phyloP scores from a whole-genome alignment of 2,113 vertebrate species.

The Elanus axillaris region DNA sequence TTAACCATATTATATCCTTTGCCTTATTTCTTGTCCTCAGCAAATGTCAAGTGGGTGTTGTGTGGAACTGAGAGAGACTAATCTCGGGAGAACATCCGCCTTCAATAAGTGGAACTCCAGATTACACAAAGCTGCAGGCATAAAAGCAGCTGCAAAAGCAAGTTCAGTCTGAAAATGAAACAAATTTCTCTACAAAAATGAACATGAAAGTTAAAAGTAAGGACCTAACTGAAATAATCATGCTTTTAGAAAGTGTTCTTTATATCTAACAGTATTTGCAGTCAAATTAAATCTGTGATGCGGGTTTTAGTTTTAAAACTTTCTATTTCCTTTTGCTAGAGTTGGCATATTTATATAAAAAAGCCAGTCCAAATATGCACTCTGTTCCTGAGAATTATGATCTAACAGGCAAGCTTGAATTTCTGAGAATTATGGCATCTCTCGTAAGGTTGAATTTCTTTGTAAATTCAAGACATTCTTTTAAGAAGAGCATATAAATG shows the following conservation, averaged over 20 bases:
- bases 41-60: slow-evolving; percentile 63
- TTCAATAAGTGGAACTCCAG: slow-evolving; percentile 63
- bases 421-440: neutral
- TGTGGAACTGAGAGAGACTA: slow-evolving; percentile 17
- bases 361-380: neutral
- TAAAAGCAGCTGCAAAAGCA: slow-evolving; percentile 55
- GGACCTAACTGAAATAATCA: neutral
- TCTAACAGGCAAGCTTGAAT: neutral
- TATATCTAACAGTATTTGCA: slow-evolving; percentile 26
- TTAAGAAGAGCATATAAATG: neutral
- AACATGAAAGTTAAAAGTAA: slow-evolving; percentile 8
- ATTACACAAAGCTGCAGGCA: slow-evolving; percentile 60
- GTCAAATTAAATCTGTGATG: slow-evolving; percentile 33
- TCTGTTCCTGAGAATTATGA: neutral
- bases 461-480: neutral
- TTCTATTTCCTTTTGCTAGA: neutral
- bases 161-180: slow-evolving; percentile 52
- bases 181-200: slow-evolving; percentile 52
- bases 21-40: slow-evolving; percentile 47
- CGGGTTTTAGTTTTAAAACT: neutral
- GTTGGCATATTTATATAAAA: slow-evolving; percentile 4
- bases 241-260: slow-evolving; percentile 16
- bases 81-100: slow-evolving; percentile 46
- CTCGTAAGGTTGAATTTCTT: neutral
- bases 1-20: slow-evolving; percentile 51